Conservation (phyloP, 2,113 vertebrate species). For the Cinclus cinclus region DNA sequence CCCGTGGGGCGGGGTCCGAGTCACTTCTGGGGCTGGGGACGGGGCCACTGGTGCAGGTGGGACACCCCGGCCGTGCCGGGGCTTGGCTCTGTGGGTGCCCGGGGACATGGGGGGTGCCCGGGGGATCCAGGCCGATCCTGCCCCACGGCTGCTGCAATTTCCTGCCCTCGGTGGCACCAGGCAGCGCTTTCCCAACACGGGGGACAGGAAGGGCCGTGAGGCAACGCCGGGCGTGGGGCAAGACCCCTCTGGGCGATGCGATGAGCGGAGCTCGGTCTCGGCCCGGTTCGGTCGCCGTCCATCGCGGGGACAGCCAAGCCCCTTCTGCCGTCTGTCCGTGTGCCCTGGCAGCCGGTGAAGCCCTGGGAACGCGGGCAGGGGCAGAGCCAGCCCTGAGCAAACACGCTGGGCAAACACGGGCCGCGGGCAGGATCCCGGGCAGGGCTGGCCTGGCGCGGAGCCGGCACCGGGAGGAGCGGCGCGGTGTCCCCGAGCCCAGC, state of each 20-base stretch:
- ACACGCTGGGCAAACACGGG: conserved; percentile 10
- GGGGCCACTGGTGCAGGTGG: neutral
- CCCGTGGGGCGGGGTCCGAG: neutral
- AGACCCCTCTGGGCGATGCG: neutral
- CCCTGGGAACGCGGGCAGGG: neutral
- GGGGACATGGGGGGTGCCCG: accelerated
- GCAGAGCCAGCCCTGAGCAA: neutral
- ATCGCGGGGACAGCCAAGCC: accelerated
- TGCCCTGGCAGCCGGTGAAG: neutral
- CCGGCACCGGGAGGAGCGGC: neutral
- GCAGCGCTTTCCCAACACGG: neutral
- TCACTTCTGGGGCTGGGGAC: neutral
- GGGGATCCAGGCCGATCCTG: neutral
- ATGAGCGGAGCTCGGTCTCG: neutral
- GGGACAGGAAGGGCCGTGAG: neutral
- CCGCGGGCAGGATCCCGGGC: neutral
- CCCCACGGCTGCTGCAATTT: neutral
- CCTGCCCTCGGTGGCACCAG: neutral
- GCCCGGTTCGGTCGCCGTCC: neutral
- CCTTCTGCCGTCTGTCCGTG: neutral
- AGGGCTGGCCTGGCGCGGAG: neutral
- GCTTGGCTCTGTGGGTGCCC: accelerated
- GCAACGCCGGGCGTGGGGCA: neutral
- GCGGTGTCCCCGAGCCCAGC: neutral
- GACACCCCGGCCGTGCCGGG: neutral